Conservation (phyloP, 2,797 vertebrate genomes). For the Megalops cyprinoides region DNA sequence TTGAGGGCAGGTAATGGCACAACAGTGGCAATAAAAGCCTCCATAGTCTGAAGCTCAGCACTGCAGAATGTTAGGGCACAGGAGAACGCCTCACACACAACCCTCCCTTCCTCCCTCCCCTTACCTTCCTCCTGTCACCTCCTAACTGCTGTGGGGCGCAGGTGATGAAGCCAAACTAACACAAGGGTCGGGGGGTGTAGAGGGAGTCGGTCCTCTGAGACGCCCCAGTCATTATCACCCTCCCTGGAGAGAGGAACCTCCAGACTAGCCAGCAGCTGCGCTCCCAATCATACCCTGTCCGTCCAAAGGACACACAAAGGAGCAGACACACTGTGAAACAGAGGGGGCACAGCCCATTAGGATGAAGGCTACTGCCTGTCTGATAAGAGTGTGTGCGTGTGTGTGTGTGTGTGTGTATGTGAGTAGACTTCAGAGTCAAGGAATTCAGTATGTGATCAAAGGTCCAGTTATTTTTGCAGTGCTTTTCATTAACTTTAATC, state of each 20-base stretch:
- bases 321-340: background rate
- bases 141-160: background rate
- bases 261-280: constrained; percentile 63
- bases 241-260: constrained; percentile 61
- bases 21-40: background rate
- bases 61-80: background rate
- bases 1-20: background rate
- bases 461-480: background rate
- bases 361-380: background rate
- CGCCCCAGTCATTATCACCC: constrained; percentile 58
- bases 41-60: no score
- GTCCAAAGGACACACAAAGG: background rate
- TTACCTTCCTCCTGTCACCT: background rate
- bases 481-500: background rate
- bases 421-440: background rate
- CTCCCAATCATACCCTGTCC: constrained; percentile 29
- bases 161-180: constrained; percentile 12
- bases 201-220: constrained; percentile 42
- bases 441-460: no score
- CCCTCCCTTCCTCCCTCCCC: no score
- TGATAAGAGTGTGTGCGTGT: background rate
- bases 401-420: background rate
- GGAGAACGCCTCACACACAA: background rate
- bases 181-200: constrained; percentile 20
- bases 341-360: background rate